A percentile compares a stretch with the other conserved stretches of the same genome.
These are phyloP conservation scores for Harpagifer antarcticus DNA, from an alignment of 2,797 vertebrate species.

Conservation along the genomic window DNA sequence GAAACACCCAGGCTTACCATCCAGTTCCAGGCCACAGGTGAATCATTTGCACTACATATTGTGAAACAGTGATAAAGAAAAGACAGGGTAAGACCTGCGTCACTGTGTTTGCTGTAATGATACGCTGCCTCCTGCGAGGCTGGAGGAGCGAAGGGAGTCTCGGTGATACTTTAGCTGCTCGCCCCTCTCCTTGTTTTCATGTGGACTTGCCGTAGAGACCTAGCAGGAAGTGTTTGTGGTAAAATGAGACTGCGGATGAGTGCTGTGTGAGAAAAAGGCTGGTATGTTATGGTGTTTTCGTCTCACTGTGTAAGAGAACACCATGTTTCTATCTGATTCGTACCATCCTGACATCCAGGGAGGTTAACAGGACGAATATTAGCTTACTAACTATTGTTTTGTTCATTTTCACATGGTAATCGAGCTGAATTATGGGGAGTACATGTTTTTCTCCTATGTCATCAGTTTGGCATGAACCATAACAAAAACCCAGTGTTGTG, in stretches of 20 bases:
- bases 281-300: constrained; percentile 56
- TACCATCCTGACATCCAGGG: constrained; percentile 10
- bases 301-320: constrained; percentile 33
- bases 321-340: constrained; percentile 35
- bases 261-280: constrained; percentile 60
- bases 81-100: constrained; percentile 24
- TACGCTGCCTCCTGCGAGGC: constrained; percentile 42
- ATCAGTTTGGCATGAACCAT: background rate
- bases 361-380: constrained; percentile 18
- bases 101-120: constrained; percentile 65
- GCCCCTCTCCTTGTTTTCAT: constrained; percentile 56
- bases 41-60: constrained; percentile 24
- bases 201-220: constrained; percentile 42
- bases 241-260: constrained; percentile 62
- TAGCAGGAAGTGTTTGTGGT: constrained; percentile 74
- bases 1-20: background rate
- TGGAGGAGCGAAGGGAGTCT: constrained; percentile 34
- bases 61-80: constrained; percentile 32
- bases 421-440: background rate
- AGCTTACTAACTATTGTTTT: background rate
- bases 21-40: constrained; percentile 35
- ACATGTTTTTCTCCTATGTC: background rate
- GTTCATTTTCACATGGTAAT: background rate
- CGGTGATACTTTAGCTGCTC: constrained; percentile 37
- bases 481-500: background rate